A percentile compares a stretch with the other conserved stretches of the same genome.
Conservation (phyloP, 1,140 invertebrate species). For the Euura lappo region DNA sequence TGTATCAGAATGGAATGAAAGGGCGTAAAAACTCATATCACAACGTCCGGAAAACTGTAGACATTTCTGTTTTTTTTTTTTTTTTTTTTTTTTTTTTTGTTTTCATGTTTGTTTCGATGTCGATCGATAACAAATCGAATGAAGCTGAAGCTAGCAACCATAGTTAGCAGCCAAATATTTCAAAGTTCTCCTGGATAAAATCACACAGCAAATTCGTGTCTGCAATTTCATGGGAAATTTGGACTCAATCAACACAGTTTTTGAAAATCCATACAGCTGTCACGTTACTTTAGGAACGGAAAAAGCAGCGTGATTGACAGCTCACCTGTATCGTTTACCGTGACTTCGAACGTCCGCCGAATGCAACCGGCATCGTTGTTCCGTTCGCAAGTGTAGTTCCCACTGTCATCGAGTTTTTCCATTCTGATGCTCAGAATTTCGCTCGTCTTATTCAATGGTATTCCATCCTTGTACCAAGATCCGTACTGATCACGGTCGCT, state of each 20-base stretch:
- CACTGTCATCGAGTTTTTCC: slow-evolving; percentile 76
- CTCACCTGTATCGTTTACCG: slow-evolving; percentile 77
- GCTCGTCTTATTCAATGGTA: background rate
- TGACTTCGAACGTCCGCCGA: slow-evolving; percentile 73
- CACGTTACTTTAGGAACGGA: background rate
- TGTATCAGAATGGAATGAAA: no score
- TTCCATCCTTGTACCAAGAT: slow-evolving; percentile 13
- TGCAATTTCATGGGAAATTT: slow-evolving; percentile 82
- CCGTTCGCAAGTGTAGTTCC: slow-evolving; percentile 86
- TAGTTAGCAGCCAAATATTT: no score
- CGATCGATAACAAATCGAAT: no score
- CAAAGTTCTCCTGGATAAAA: no score
- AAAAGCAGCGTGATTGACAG: background rate
- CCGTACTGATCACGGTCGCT: slow-evolving; percentile 39
- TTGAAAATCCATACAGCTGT: slow-evolving; percentile 72
- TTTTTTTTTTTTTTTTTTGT: no score
- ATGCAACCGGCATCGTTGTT: slow-evolving; percentile 82
- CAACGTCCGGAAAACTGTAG: no score
- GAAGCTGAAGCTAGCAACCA: no score
- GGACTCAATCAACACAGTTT: slow-evolving; percentile 79
- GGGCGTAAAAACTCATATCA: no score
- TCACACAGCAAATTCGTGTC: slow-evolving; percentile 71
- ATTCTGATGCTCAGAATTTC: slow-evolving; percentile 70
- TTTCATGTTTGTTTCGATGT: no score
- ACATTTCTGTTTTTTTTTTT: no score